Conservation (phyloP, 2,888 invertebrate genomes). For the Hermodice carunculata region DNA sequence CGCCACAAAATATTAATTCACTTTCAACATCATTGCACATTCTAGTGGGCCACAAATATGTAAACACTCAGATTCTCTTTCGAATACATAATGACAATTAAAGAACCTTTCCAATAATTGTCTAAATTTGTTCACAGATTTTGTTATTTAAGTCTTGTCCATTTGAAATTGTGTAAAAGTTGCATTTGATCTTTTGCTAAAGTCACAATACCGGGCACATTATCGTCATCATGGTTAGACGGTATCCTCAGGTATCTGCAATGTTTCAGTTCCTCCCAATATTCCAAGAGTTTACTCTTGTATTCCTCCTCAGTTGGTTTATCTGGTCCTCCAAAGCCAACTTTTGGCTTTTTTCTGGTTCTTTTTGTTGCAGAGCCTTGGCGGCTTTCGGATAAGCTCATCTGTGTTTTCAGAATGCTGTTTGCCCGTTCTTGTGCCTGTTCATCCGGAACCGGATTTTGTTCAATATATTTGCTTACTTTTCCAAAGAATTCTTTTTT, state of each 20-base stretch:
- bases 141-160: no score
- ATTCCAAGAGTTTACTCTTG: conserved; percentile 41
- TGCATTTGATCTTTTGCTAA: conserved; percentile 54
- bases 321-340: not conserved
- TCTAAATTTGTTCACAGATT: no score
- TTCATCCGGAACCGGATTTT: not conserved
- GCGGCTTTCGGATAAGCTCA: not conserved
- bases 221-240: conserved; percentile 54
- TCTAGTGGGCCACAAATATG: no score
- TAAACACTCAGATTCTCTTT: no score
- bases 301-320: no score
- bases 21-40: no score
- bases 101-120: no score
- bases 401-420: not conserved
- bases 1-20: no score
- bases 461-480: conserved; percentile 9
- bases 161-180: no score
- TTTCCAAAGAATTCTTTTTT: conserved; percentile 32
- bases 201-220: conserved; percentile 60
- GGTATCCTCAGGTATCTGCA: conserved; percentile 58
- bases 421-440: not conserved
- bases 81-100: no score
- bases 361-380: not conserved
- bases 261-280: conserved; percentile 62
- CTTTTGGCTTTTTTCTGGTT: not conserved